Percentiles rank a stretch among this genome's conserved stretches.
Conservation (phyloP, 2,888 invertebrate species). For the Petrolisthes cinctipes region DNA sequence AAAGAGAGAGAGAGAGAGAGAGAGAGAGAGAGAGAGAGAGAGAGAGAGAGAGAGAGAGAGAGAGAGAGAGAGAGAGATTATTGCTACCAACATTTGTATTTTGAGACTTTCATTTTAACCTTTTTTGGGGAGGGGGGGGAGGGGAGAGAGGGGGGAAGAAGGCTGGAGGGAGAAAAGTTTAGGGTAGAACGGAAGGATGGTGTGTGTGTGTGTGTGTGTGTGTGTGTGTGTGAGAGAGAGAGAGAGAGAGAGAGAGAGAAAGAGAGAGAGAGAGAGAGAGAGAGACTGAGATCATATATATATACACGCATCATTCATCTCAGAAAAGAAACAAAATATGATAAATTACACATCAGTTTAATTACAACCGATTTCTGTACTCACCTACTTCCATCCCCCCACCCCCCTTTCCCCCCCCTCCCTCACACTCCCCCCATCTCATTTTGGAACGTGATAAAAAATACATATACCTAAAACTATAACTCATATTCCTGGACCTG, state of each 20-base stretch:
- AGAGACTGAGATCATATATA: not conserved
- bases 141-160: not conserved
- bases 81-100: too few species aligned
- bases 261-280: not conserved
- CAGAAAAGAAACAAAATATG: not conserved
- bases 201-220: too few species aligned
- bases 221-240: too few species aligned
- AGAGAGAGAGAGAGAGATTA: not conserved
- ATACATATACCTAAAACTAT: not conserved
- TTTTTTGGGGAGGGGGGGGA: not conserved
- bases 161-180: too few species aligned
- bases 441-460: not conserved
- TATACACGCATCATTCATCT: not conserved
- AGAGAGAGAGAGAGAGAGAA: not conserved
- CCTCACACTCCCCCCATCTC: not conserved
- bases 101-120: too few species aligned
- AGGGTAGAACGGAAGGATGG: too few species aligned
- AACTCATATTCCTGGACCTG: too few species aligned
- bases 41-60: slow-evolving; percentile 1
- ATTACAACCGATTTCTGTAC: not conserved
- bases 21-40: slow-evolving; percentile 1
- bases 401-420: not conserved
- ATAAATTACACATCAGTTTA: not conserved
- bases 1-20: not conserved
- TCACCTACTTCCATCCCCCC: not conserved